Conservation (phyloP, 2,113 vertebrate species). For the Catharus fuscescens region DNA sequence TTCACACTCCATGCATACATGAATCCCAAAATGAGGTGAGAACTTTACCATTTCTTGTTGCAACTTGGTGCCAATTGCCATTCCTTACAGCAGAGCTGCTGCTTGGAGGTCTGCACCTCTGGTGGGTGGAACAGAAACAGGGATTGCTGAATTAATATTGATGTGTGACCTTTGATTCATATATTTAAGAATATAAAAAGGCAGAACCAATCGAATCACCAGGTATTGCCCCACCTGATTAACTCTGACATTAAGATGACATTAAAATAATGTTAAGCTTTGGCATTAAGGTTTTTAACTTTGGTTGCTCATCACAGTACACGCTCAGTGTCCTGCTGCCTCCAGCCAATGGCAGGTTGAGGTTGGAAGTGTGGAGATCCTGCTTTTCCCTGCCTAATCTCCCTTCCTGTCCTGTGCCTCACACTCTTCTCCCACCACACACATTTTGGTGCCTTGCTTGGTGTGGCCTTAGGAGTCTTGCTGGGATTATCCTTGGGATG, state of each 20-base stretch:
- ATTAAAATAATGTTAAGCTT: background rate
- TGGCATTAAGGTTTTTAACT: background rate
- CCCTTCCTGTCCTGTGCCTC: rapidly evolving
- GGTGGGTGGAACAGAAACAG: background rate
- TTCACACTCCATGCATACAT: background rate
- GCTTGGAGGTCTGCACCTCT: background rate
- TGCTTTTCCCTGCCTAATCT: background rate
- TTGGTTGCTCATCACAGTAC: background rate
- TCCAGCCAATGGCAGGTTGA: background rate
- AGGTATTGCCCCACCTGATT: background rate
- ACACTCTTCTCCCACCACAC: background rate
- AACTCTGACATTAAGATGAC: background rate
- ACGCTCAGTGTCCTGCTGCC: background rate
- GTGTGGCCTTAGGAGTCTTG: background rate
- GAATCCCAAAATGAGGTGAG: background rate
- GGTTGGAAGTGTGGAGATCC: background rate
- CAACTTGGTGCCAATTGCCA: background rate
- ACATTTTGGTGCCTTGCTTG: background rate
- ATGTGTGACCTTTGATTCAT: background rate
- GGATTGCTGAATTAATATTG: background rate
- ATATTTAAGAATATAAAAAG: background rate
- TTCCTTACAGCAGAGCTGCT: background rate
- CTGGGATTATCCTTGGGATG: background rate
- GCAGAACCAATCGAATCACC: background rate
- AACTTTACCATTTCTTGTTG: background rate